A percentile compares a stretch with the other conserved stretches of the same genome.
Conservation (phyloP, 2,113 vertebrate genomes). For the Paramisgurnus dabryanus region DNA sequence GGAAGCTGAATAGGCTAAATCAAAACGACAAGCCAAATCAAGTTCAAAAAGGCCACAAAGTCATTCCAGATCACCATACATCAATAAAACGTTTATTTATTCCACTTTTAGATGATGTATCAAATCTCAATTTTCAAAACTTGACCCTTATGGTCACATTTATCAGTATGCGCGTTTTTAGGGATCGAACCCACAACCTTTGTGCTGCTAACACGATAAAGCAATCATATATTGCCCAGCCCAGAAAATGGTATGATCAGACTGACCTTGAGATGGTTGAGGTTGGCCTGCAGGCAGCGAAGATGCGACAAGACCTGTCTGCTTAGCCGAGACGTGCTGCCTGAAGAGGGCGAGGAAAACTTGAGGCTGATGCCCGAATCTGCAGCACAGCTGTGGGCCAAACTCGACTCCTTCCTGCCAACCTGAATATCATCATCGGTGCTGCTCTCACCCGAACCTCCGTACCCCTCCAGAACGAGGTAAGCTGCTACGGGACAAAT, state of each 20-base stretch:
- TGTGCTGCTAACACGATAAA: too few relatives aligned
- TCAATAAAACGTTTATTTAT: too few relatives aligned
- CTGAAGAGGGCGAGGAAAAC: slow-evolving; percentile 70
- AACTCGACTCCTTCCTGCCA: slow-evolving; percentile 69
- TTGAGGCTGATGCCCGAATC: slow-evolving; percentile 73
- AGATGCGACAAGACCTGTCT: slow-evolving; percentile 87
- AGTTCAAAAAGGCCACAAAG: too few relatives aligned
- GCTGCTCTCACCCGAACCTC: slow-evolving; percentile 85
- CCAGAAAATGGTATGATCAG: neutral
- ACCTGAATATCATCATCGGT: slow-evolving; percentile 84
- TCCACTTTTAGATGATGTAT: too few relatives aligned
- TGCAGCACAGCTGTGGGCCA: slow-evolving; percentile 69
- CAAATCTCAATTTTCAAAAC: too few relatives aligned
- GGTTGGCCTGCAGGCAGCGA: slow-evolving; percentile 84
- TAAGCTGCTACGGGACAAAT: slow-evolving; percentile 74
- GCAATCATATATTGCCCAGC: neutral
- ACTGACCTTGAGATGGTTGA: slow-evolving; percentile 85
- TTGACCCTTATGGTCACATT: too few relatives aligned
- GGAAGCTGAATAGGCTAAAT: too few relatives aligned
- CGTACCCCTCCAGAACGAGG: slow-evolving; percentile 87
- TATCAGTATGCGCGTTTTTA: too few relatives aligned
- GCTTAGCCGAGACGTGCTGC: slow-evolving; percentile 73
- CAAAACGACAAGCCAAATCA: too few relatives aligned
- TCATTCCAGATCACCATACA: too few relatives aligned
- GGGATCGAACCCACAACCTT: too few relatives aligned